phyloP scores from a whole-genome alignment of 1,140 invertebrate species.

The Geopemphigus sp. region DNA sequence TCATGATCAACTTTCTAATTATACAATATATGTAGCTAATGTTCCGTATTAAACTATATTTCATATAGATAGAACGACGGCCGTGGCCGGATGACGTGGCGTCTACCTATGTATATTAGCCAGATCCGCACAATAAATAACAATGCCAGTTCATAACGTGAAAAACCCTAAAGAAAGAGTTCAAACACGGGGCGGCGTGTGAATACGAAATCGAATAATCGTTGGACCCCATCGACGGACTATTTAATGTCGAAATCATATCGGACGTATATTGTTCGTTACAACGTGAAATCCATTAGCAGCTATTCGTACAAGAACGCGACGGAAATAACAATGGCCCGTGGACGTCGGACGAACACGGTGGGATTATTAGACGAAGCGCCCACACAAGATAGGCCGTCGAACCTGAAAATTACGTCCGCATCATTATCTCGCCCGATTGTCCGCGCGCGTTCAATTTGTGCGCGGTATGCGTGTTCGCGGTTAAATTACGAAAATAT shows the following conservation, averaged over 20 bases:
- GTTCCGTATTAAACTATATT: background rate
- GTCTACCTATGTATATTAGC: background rate
- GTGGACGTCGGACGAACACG: background rate
- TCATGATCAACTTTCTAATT: conserved; percentile 16
- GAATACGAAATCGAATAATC: background rate
- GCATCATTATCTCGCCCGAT: conserved; percentile 5
- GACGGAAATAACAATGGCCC: background rate
- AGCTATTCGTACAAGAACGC: conserved; percentile 4
- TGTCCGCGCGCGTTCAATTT: background rate
- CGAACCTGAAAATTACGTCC: conserved; percentile 39
- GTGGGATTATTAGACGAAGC: conserved; percentile 11
- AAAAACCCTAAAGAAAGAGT: background rate
- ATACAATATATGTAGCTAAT: background rate
- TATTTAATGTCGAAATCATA: background rate
- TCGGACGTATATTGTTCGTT: background rate
- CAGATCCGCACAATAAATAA: too few species aligned
- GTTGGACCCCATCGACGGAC: background rate
- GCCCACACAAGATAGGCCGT: conserved; percentile 17
- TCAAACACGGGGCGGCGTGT: background rate
- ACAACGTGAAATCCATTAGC: conserved; percentile 31
- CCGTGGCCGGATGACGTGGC: background rate
- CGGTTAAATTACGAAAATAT: background rate
- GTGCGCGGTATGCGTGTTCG: too few species aligned
- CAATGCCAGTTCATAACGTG: too few species aligned
- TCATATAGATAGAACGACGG: too few species aligned